Evolutionary conservation across 2,797 vertebrate genomes (phyloP), one percentile per base, ranked within the genome.

Genomic region (Premnoplex brunnescens): DNA sequence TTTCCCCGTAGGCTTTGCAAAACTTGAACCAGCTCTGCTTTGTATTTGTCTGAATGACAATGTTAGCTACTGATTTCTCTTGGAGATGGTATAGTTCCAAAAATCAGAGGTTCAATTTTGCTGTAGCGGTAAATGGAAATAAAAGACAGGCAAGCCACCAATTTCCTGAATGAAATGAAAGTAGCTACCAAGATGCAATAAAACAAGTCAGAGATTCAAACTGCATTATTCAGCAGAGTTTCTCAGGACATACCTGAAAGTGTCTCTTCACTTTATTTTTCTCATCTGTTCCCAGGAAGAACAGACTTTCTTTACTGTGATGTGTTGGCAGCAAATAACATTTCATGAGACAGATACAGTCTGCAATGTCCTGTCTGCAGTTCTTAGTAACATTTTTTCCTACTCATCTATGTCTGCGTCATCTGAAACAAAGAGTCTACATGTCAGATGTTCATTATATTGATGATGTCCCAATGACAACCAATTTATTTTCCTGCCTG

Each of bases 401-500:
- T 59, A 34, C 71, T 92, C 83, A n/a, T 86, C 69, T 62, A 16
- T 52, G 69, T 63, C 94, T 80, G 54, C 52, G 80, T 87, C 81
- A 75, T 85, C 79, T 66, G 89, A 93, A 96, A 91, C 89, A 91
- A 90, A 71, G 93, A 36, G 85, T 54, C 72, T 66, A 55, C 79
- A 72, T 88, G 85, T 96, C 96, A 92, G 68, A 93, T 74, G 71
- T 89, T 96, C 94, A 89, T 94, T 94, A 85, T 89, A 94, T 89
- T 94, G 78, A 94, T 89, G 94, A 91, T 85, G 86, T 77, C 83
- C 95, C 94, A 95, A 77, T 82, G 92, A 96, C 96, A 96, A 93
- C 81, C 89, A 85, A 95, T 97, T 97, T 96, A 95, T 95, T 96
- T 93, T 95, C 77, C 87, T 89, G 91, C 88, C 88, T 91, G 81